Percentiles rank a stretch among this genome's conserved stretches.
Evolutionary conservation across 2,888 invertebrate species (phyloP).

Genomic region (Eumacrocentrus americanus): DNA sequence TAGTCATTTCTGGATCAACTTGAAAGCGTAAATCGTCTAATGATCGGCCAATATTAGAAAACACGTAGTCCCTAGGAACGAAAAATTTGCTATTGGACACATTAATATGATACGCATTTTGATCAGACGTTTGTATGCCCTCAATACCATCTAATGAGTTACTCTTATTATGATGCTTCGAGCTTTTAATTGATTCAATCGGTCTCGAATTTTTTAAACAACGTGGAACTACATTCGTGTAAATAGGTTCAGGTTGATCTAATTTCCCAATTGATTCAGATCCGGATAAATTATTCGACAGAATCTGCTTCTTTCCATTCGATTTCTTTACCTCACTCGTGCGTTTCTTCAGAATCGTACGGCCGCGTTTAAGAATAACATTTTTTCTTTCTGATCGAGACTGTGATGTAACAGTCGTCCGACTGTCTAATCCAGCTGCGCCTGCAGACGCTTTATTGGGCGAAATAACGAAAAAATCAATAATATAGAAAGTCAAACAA

Average conservation of each 20-base stretch:
- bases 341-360: conserved; percentile 48
- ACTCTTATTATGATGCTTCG: conserved; percentile 29
- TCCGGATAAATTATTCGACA: neutral
- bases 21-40: conserved; percentile 53
- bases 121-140: conserved; percentile 44
- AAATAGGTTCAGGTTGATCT: conserved; percentile 1
- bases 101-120: conserved; percentile 45
- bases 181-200: conserved; percentile 9
- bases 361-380: conserved; percentile 53
- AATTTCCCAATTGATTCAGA: neutral
- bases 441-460: neutral
- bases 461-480: conserved; percentile 33
- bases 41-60: conserved; percentile 43
- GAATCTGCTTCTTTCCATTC: neutral
- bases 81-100: conserved; percentile 55
- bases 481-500: neutral
- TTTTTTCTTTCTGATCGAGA: conserved; percentile 29
- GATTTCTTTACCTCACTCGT: conserved; percentile 5
- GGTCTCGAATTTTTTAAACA: neutral
- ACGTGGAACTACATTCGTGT: neutral
- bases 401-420: conserved; percentile 34
- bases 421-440: conserved; percentile 34
- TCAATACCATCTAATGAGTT: conserved; percentile 43
- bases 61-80: conserved; percentile 51
- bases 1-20: conserved; percentile 52